Evolutionary conservation across 2,888 invertebrate species (phyloP).

Genomic region (Himalopsyche anomala): DNA sequence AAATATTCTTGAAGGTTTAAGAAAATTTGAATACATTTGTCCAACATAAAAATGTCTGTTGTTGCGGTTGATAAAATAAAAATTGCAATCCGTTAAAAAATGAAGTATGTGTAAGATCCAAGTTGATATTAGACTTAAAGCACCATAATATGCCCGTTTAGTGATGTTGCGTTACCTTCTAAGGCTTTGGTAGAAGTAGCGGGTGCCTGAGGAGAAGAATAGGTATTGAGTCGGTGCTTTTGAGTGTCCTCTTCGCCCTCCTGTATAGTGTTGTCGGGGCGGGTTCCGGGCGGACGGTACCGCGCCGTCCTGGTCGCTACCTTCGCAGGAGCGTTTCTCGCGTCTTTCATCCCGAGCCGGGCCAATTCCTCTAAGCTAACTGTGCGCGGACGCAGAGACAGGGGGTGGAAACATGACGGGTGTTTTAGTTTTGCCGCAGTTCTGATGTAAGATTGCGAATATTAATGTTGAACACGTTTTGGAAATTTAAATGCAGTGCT

Average conservation of each 20-base stretch:
- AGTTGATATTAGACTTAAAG: background rate
- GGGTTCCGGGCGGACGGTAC: conserved; percentile 14
- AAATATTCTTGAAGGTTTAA: no score
- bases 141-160: background rate
- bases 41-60: no score
- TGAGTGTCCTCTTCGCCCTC: conserved; percentile 57
- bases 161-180: conserved; percentile 56
- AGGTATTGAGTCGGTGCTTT: conserved; percentile 57
- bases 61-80: no score
- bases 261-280: conserved; percentile 52
- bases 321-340: conserved; percentile 7
- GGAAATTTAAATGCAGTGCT: no score
- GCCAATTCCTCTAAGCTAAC: conserved; percentile 62
- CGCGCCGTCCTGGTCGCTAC: conserved; percentile 16
- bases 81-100: no score
- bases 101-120: background rate
- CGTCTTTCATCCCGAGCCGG: conserved; percentile 54
- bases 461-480: background rate
- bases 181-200: conserved; percentile 42
- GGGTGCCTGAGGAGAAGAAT: conserved; percentile 48
- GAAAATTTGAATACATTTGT: no score
- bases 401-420: conserved; percentile 5
- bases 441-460: background rate
- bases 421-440: conserved; percentile 40
- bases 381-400: conserved; percentile 54